phyloP scores from a whole-genome alignment of 2,113 vertebrate species.

The Cathartes aura region DNA sequence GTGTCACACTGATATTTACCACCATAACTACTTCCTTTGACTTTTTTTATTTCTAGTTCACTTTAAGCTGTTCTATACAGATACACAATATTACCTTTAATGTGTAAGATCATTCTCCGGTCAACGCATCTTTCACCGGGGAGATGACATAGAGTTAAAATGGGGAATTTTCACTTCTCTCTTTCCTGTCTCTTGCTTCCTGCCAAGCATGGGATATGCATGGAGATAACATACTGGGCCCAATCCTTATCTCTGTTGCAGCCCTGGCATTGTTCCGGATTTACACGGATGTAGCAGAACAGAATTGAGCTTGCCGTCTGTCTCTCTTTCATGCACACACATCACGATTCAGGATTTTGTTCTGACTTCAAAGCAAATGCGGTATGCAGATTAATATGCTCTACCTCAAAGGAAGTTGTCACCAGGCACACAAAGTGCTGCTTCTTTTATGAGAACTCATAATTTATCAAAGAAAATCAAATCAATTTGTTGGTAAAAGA shows the following conservation, averaged over 20 bases:
- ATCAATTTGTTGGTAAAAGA: conserved; percentile 64
- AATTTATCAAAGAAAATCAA: conserved; percentile 72
- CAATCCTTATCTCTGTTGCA: not conserved
- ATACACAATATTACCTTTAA: conserved; percentile 15
- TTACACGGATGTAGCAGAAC: not conserved
- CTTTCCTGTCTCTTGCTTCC: not conserved
- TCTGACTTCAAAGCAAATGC: conserved; percentile 55
- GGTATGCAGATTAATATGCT: conserved; percentile 41
- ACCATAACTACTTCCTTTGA: not conserved
- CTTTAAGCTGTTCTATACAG: conserved; percentile 16
- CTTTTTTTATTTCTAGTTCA: conserved; percentile 32
- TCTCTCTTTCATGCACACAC: conserved; percentile 6
- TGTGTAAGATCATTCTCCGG: not conserved
- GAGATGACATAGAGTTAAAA: not conserved
- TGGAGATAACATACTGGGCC: not conserved
- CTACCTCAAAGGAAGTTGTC: conserved; percentile 67
- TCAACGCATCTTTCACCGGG: not conserved
- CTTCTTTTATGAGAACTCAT: conserved; percentile 61
- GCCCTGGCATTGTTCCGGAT: not conserved
- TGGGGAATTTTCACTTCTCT: not conserved
- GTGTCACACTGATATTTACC: conserved; percentile 26
- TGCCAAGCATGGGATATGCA: not conserved
- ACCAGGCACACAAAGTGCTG: conserved; percentile 33
- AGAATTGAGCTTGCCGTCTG: not conserved
- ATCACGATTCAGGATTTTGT: conserved; percentile 33